These are phyloP conservation scores for Rhagoletis pomonella DNA, from an alignment of 1,140 invertebrate genomes.

Conservation along the genomic window DNA sequence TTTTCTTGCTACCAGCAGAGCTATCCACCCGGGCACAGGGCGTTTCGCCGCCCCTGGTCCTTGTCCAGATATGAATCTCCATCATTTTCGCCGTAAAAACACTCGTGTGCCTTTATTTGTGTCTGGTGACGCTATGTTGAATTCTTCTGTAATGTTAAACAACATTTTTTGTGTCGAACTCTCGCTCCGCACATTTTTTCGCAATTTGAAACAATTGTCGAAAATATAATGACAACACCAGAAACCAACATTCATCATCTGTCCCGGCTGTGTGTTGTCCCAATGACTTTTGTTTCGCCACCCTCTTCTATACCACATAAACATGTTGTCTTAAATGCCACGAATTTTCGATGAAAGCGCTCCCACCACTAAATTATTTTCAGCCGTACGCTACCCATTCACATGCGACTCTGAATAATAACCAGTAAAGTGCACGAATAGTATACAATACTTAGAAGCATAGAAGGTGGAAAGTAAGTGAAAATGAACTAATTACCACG, in stretches of 20 bases:
- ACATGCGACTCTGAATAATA: neutral
- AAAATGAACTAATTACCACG: slow-evolving; percentile 48
- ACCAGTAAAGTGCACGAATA: slow-evolving; percentile 4
- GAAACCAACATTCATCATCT: slow-evolving; percentile 40
- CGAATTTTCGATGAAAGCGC: neutral
- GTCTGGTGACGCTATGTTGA: no score
- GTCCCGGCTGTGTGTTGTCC: neutral
- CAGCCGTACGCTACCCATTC: neutral
- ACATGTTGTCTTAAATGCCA: slow-evolving; percentile 28
- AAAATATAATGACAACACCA: slow-evolving; percentile 8
- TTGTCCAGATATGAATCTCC: no score
- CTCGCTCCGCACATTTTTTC: neutral
- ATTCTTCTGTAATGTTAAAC: neutral
- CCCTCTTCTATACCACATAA: neutral
- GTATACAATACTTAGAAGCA: neutral
- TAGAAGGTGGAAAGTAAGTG: neutral
- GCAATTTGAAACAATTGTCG: slow-evolving; percentile 12
- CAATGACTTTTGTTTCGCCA: neutral
- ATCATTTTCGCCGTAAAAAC: no score
- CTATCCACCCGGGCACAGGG: no score
- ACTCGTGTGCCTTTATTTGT: no score
- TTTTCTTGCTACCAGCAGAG: no score
- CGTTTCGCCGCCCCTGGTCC: no score
- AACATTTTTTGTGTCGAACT: neutral
- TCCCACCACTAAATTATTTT: neutral